Evolutionary conservation across 2,888 invertebrate species (phyloP), one percentile per base, ranked within the genome.

Genomic region (Argyresthia goedartella): DNA sequence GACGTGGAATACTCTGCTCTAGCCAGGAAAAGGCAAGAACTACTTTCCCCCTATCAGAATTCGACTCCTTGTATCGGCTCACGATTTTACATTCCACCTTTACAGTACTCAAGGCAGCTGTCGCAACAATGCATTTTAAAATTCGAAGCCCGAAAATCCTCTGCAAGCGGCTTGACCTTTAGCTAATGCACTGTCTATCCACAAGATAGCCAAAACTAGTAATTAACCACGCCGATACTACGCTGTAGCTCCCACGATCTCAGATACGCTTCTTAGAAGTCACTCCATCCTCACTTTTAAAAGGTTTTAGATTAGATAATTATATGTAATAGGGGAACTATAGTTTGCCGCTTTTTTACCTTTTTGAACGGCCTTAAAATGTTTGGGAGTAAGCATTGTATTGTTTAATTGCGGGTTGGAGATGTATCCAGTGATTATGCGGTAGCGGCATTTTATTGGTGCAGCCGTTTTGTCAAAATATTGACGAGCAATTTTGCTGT

Each of bases 251-350:
- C 59, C 58, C 59, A 59, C 59, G 59, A 57, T 58, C 57, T 50
- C 50, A 39, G 67, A 67, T 72, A 70, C 63, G 66, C 66, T 84
- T 84, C 86, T 85, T 64, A 78, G 81, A 85, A 85, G 71, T 76
- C 67, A 76, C 73, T 75, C 64, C 67, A 71, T 64, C 65, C 76
- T 64, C 62, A 60, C 75, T 73, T 67, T 69, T 86, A 86, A 86
- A 85, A 86, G 85, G 84, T 86, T 86, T 84, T 81, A 68, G 85
- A 85, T 81, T 81, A 75, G 78, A 80, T 85, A 85, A 86, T 86
- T 85, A 85, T 71, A 80, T 63, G 76, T 75, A 76, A 75, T 67
- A 71, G 60, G 64, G 44, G 13, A 42, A 57, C 61, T 25, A 25
- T 25, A 25, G 25, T 25, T 25, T 25, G 25, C 25, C 25, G 25